A percentile compares a stretch with the other conserved stretches of the same genome.
phyloP scores from a whole-genome alignment of 2,113 vertebrate species.

The Odocoileus virginianus region DNA sequence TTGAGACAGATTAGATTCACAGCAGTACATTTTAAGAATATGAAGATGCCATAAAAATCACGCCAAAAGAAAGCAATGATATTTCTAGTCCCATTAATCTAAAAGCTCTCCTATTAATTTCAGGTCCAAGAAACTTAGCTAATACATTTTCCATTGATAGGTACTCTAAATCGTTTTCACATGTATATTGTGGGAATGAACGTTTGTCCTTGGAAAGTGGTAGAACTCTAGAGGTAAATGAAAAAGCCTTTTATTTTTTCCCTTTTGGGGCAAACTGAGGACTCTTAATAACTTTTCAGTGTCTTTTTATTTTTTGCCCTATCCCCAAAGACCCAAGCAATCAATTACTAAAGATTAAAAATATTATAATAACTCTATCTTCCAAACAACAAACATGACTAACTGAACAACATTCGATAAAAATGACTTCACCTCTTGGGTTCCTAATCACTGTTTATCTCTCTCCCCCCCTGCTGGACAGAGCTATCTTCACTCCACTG shows the following conservation, averaged over 20 bases:
- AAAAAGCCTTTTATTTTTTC: neutral
- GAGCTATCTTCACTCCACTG: neutral
- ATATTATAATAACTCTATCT: neutral
- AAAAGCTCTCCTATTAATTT: slow-evolving; percentile 54
- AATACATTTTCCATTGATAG: slow-evolving; percentile 45
- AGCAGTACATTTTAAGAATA: slow-evolving; percentile 19
- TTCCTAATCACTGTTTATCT: neutral
- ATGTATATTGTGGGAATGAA: neutral
- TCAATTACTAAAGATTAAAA: neutral
- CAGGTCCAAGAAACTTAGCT: slow-evolving; percentile 26
- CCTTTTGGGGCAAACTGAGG: neutral
- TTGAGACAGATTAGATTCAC: neutral
- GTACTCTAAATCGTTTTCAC: slow-evolving; percentile 37
- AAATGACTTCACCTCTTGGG: neutral
- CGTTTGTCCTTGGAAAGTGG: neutral
- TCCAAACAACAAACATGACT: neutral
- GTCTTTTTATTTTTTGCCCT: neutral
- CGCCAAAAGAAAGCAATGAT: slow-evolving; percentile 30
- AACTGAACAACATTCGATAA: neutral
- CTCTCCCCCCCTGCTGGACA: neutral
- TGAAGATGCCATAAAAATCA: slow-evolving; percentile 22
- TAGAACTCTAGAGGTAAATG: neutral
- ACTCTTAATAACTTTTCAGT: neutral
- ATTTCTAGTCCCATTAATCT: slow-evolving; percentile 53
- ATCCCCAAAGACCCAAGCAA: neutral